Evolutionary conservation across 2,797 vertebrate genomes (phyloP).

Genomic region (Xiphorhynchus erythropygius): DNA sequence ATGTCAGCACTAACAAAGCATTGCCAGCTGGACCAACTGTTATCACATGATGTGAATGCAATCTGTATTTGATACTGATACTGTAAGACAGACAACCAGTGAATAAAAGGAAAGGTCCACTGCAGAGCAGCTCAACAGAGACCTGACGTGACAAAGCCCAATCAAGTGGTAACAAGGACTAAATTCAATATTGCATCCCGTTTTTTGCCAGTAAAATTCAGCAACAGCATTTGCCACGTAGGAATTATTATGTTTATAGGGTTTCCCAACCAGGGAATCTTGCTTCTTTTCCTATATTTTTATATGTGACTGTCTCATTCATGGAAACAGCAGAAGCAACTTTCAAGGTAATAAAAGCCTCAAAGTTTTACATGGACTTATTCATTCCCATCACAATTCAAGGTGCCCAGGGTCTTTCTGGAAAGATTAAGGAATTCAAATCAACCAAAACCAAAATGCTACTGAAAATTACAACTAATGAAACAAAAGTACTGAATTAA

Average conservation of each 20-base stretch:
- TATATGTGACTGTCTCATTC: background rate
- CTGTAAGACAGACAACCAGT: background rate
- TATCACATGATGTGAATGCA: background rate
- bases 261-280: background rate
- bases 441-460: background rate
- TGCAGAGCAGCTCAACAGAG: background rate
- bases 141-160: background rate
- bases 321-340: background rate
- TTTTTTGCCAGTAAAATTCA: background rate
- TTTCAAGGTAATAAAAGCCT: background rate
- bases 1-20: background rate
- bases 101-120: background rate
- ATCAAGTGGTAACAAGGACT: background rate
- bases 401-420: background rate
- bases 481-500: background rate
- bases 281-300: background rate
- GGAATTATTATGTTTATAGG: background rate
- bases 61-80: background rate
- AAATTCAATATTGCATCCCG: background rate
- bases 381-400: background rate
- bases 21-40: background rate
- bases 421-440: background rate
- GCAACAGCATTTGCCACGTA: background rate
- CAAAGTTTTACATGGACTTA: background rate
- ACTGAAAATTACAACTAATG: background rate